These are phyloP conservation scores for Pandemis corylana DNA, from an alignment of 2,888 invertebrate species.

Conservation along the genomic window DNA sequence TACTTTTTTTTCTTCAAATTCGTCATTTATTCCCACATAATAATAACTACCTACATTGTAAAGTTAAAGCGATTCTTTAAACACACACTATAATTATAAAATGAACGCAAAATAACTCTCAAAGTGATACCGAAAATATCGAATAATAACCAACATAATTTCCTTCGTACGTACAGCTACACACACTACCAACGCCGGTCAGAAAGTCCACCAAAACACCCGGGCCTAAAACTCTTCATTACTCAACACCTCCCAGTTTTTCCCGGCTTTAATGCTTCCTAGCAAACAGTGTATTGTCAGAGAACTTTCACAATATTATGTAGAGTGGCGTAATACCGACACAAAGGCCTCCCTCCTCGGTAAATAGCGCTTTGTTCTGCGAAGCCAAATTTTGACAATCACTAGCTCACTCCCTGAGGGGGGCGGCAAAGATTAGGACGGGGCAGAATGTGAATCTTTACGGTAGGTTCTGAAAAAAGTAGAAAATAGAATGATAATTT, in stretches of 20 bases:
- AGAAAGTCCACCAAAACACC: not conserved
- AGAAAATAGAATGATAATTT: no score
- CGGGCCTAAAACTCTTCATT: slow-evolving; percentile 7
- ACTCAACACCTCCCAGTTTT: slow-evolving; percentile 12
- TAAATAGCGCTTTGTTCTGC: slow-evolving; percentile 85
- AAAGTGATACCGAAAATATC: no score
- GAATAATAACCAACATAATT: no score
- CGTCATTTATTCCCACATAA: no score
- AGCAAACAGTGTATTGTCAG: slow-evolving; percentile 78
- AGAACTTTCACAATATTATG: slow-evolving; percentile 85
- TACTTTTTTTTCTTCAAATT: no score
- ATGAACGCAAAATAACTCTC: no score
- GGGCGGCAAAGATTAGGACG: slow-evolving; percentile 62
- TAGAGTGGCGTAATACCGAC: slow-evolving; percentile 83
- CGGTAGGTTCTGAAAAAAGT: no score
- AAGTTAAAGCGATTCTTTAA: no score
- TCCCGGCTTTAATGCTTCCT: slow-evolving; percentile 61
- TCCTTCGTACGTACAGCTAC: not conserved
- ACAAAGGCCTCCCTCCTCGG: slow-evolving; percentile 81
- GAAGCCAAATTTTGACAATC: slow-evolving; percentile 86
- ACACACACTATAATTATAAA: no score
- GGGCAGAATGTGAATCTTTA: slow-evolving; percentile 20
- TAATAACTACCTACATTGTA: no score
- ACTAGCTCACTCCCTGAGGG: slow-evolving; percentile 78
- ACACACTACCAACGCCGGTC: not conserved